phyloP scores from a whole-genome alignment of 2,797 vertebrate genomes.

The Echiichthys vipera region DNA sequence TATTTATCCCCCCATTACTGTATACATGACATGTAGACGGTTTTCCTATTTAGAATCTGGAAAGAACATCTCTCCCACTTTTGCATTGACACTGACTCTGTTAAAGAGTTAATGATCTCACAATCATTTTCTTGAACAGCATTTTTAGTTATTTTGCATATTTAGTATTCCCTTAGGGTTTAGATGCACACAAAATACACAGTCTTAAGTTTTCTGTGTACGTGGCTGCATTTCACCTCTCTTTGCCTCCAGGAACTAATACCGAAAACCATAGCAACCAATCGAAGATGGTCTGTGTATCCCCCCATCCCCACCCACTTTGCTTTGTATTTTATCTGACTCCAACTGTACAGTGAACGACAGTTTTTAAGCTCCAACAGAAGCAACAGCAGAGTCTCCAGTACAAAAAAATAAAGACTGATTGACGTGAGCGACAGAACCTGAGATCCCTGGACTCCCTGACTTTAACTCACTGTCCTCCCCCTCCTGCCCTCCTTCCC shows the following conservation, averaged over 20 bases:
- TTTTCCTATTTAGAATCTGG: slow-evolving; percentile 62
- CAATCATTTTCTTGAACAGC: slow-evolving; percentile 15
- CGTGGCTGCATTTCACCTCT: slow-evolving; percentile 14
- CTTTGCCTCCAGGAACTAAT: slow-evolving; percentile 18
- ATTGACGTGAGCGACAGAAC: slow-evolving; percentile 53
- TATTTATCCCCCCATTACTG: slow-evolving; percentile 78
- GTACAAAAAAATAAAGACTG: slow-evolving; percentile 42
- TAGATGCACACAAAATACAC: background rate
- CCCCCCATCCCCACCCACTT: background rate
- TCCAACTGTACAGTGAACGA: slow-evolving; percentile 9
- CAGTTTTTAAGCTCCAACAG: slow-evolving; percentile 31
- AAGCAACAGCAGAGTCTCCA: slow-evolving; percentile 26
- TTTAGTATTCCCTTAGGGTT: background rate
- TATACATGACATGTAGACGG: slow-evolving; percentile 70
- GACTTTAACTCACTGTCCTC: slow-evolving; percentile 10
- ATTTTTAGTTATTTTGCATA: slow-evolving; percentile 1
- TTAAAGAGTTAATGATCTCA: slow-evolving; percentile 12
- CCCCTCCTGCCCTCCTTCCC: slow-evolving; percentile 18
- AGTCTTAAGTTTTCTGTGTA: background rate
- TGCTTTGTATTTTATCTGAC: slow-evolving; percentile 33
- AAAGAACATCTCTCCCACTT: slow-evolving; percentile 46
- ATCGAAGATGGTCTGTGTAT: background rate
- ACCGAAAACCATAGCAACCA: slow-evolving; percentile 44
- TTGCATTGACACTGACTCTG: slow-evolving; percentile 22
- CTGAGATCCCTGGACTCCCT: slow-evolving; percentile 37